Base-by-base conservation (phyloP, 2,113 vertebrate genomes). In the Glareola pratincola region DNA sequence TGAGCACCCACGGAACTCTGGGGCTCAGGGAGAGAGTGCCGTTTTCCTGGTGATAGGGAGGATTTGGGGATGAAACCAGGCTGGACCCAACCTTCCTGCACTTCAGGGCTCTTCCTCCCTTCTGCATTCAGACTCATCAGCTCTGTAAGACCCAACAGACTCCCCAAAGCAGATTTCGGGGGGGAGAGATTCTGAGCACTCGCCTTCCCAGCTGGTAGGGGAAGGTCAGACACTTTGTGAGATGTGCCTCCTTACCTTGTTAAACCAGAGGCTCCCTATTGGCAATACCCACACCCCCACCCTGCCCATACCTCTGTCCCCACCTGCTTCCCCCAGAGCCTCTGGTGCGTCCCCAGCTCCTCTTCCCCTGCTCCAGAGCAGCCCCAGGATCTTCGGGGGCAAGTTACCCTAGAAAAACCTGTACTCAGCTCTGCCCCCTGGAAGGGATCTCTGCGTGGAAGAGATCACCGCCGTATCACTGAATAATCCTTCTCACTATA, bases 381-480 rank as follows among this genome's bases (percentile, higher is more conserved):
- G 67, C 10, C 27, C 47, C 13, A 6, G 54, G 14, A 23, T 32
- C 47, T 62, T 47, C 41, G 63, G 48, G 34, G 26, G 8, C 23
- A 54, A 68, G 32, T 41, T n/a, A n/a, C 18, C 16, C 36, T n/a
- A 19, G 45, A 43, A 85, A 85, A 30, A 6, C 6, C 23, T 8
- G 9, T 36, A 7, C 50, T 21, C 4, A 37, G 19, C 41, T 62
- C 39, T 71, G 51, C 41, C 32, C 17, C 9, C 3, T 8, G 29
- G 83, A 57, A 84, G 14, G 37, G 21, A 14, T 3, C 2, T 73
- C 43, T 43, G 14, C 4, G 21, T 20, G 51, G 41, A 45, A 60
- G 26, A 0, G 0, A 24, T 48, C 34, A 41, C 4, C 0, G 2
- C 9, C 26, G 72, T 47, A 19, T 27, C 63, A 12, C 34, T 39